Base-by-base conservation (phyloP, 2,888 invertebrate species). In the Branchellion lobata region DNA sequence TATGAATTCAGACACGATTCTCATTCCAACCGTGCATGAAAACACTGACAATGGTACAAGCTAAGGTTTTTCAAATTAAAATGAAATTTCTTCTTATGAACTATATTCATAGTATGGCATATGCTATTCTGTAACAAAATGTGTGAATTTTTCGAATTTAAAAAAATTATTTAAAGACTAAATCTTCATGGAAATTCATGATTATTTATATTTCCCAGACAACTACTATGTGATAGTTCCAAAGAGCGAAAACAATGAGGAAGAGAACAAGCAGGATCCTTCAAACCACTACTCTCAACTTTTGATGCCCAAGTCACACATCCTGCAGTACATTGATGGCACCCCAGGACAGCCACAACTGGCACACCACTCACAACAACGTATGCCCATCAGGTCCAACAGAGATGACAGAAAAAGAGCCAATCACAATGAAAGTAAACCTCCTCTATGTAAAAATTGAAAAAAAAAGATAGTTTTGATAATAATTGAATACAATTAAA, bases 11-110 rank as follows among this genome's bases (percentile, higher is more conserved):
- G 61, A 57, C 3, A n/a, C 14, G 3, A 8, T 57, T 57, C 21
- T 24, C 21, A n/a, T 57, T 57, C 61, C 61, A 3, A 24, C 61
- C 21, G 61, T 57, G 8, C 21, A 14, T 57, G 61, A 57, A 57
- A 57, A 8, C 24, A 3, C 61, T 57, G 61, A 57, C 61, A 57
- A 57, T 57, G 61, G 61, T 57, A 40, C 14, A n/a, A n/a, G n/a
- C n/a, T n/a, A n/a, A n/a, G n/a, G n/a, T n/a, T n/a, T n/a, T n/a
- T n/a, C n/a, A n/a, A n/a, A n/a, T n/a, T n/a, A n/a, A n/a, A n/a
- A n/a, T n/a, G n/a, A n/a, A n/a, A n/a, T n/a, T n/a, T n/a, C n/a
- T n/a, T n/a, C n/a, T n/a, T n/a, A n/a, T n/a, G n/a, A n/a, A n/a
- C n/a, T n/a, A n/a, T 40, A 8, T 40, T 40, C 14, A 40, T 40